A percentile compares a stretch with the other conserved stretches of the same genome.
phyloP scores from a whole-genome alignment of 2,888 invertebrate genomes.

The Portevinia maculata region DNA sequence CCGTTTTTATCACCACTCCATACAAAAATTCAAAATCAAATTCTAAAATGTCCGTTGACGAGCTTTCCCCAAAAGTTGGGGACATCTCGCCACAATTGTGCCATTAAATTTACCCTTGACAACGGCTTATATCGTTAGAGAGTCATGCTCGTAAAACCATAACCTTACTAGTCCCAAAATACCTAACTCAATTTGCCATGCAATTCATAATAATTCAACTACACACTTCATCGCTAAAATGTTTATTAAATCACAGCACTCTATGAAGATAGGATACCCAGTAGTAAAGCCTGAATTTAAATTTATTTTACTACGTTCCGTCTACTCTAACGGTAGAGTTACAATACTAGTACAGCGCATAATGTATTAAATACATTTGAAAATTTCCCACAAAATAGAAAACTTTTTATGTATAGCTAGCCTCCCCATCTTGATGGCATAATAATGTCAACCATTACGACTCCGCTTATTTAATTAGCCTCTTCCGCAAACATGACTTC shows the following conservation, averaged over 20 bases:
- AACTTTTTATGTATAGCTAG: constrained; percentile 9
- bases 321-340: neutral
- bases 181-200: constrained; percentile 46
- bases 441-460: constrained; percentile 60
- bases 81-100: neutral
- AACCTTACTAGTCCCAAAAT: constrained; percentile 46
- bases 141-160: constrained; percentile 13
- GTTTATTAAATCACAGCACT: constrained; percentile 29
- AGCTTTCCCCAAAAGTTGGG: neutral
- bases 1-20: neutral
- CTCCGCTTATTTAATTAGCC: constrained; percentile 65
- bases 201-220: constrained; percentile 65
- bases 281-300: constrained; percentile 10
- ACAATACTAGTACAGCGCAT: too few relatives aligned
- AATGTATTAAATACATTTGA: constrained; percentile 8
- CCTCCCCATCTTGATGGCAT: constrained; percentile 29
- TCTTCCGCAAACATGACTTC: constrained; percentile 46
- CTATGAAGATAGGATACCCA: neutral
- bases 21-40: neutral
- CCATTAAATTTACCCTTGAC: constrained; percentile 20
- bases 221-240: constrained; percentile 18
- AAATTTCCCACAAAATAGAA: constrained; percentile 32
- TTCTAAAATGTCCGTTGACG: neutral
- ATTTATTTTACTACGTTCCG: constrained; percentile 24
- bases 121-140: constrained; percentile 6